These are phyloP conservation scores for Paradoxurus hermaphroditus DNA, from an alignment of 2,113 vertebrate species.

Conservation along the genomic window DNA sequence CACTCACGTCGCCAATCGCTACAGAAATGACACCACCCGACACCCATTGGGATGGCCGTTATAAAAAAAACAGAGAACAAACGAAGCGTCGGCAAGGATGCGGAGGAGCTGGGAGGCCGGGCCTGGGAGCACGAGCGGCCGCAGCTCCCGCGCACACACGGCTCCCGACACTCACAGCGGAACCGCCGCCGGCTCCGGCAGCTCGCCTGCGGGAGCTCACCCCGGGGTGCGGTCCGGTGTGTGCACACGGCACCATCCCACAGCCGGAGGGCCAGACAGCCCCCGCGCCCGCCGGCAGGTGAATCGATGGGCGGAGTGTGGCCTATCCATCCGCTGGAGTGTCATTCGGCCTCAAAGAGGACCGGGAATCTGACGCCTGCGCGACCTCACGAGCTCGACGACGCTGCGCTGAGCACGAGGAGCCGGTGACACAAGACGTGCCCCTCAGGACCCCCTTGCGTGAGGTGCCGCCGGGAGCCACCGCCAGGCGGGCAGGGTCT, in stretches of 20 bases:
- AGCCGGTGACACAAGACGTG: no score
- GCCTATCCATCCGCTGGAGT: background rate
- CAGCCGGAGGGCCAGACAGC: background rate
- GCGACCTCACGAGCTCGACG: no score
- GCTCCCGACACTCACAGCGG: no score
- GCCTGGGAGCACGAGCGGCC: background rate
- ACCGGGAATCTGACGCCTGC: background rate
- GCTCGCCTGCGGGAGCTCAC: rapidly evolving
- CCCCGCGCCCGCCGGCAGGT: background rate
- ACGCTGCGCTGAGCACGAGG: no score
- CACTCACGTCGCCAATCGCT: rapidly evolving
- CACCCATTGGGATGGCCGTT: background rate
- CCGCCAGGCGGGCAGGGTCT: no score
- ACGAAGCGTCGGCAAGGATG: background rate
- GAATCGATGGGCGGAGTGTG: rapidly evolving
- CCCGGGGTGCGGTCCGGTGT: background rate
- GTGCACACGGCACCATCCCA: no score
- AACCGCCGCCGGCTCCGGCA: rapidly evolving
- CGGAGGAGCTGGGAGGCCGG: background rate
- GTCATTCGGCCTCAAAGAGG: background rate
- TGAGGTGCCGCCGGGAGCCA: background rate
- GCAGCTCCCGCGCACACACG: background rate
- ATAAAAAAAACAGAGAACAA: background rate
- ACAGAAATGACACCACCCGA: no score
- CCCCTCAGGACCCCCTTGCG: no score